Base-by-base conservation (phyloP, 2,113 vertebrate genomes). In the Sisor rabdophorus region DNA sequence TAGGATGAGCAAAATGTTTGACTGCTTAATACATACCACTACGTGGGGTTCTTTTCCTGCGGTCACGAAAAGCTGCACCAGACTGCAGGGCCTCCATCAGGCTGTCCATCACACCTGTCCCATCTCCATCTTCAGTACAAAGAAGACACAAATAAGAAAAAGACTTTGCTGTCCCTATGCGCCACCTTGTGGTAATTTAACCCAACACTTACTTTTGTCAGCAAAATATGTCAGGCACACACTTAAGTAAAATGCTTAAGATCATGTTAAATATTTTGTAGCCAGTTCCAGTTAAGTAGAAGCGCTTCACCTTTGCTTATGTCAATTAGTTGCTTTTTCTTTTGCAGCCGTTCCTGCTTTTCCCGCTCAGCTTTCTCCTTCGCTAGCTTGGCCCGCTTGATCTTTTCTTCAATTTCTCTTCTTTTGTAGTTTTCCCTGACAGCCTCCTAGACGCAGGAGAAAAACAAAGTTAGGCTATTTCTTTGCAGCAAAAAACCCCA, bases 81-180 rank as follows among this genome's bases (percentile, higher is more conserved):
- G 97, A 98, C 84, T 98, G 96, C 75, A 99, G 86, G 67, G 97
- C 96, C 85, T 99, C 96, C 84, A 99, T 95, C 85, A 98, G 89
- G 69, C 94, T 97, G 89, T 99, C 97, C 96, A 99, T 99, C 89
- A 99, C 96, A 17, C 97, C 97, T 0, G 94, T 99, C 90, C 98
- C 96, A 75, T 98, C 95, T 80, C 97, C 97, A 84, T 98, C 97
- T 99, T 92, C 12, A 71, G 87, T 81, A 1, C 80, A 79, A n/a
- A n/a, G n/a, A n/a, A n/a, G n/a, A n/a, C n/a, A n/a, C n/a, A n/a
- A n/a, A n/a, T n/a, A n/a, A n/a, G n/a, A n/a, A n/a, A n/a, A n/a
- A n/a, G n/a, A n/a, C n/a, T n/a, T n/a, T n/a, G n/a, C n/a, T 44
- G 40, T 44, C 40, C 9, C 40, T 44, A 7, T 44, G 6, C 9